Evolutionary conservation across 2,113 vertebrate species (phyloP).

Genomic region (Bambusicola thoracicus): DNA sequence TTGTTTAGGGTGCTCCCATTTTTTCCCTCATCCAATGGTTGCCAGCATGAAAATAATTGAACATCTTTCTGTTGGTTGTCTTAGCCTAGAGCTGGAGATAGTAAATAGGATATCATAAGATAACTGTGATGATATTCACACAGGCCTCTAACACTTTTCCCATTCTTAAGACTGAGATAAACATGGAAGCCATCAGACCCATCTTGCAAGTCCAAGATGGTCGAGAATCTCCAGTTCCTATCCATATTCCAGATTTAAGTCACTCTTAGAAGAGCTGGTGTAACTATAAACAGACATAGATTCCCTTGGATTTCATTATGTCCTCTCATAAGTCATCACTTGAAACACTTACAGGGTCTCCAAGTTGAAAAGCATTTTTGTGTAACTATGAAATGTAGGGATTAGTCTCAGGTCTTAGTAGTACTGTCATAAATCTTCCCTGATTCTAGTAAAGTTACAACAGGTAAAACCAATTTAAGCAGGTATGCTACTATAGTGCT

Average conservation of each 20-base stretch:
- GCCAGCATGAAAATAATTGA: conserved; percentile 8
- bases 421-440: background rate
- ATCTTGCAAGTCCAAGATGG: background rate
- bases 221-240: conserved; percentile 10
- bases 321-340: background rate
- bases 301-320: background rate
- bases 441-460: background rate
- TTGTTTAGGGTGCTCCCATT: background rate
- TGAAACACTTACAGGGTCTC: background rate
- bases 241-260: background rate
- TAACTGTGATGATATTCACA: conserved; percentile 51
- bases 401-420: background rate
- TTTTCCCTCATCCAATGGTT: background rate
- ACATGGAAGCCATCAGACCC: background rate
- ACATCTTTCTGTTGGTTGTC: conserved; percentile 24
- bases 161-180: conserved; percentile 29
- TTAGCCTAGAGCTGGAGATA: background rate
- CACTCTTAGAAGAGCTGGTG: background rate
- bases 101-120: background rate
- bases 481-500: background rate
- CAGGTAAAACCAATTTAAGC: background rate
- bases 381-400: background rate
- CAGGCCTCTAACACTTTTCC: conserved; percentile 25
- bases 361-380: background rate
- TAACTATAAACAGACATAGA: background rate